These are phyloP conservation scores for Xanthorhoe spadicearia DNA, from an alignment of 2,888 invertebrate species.

Conservation along the genomic window DNA sequence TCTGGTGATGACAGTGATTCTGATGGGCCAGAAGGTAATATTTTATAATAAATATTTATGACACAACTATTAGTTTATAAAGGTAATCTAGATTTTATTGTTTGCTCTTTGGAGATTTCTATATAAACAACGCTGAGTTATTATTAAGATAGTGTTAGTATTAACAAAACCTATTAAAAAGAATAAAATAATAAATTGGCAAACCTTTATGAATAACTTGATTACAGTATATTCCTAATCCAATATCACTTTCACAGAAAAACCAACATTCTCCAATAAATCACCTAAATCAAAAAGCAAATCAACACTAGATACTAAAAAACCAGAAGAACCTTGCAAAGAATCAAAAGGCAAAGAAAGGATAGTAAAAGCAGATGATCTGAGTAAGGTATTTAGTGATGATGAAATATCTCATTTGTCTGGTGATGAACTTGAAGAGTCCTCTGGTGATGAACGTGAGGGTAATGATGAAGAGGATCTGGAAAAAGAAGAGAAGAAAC, in stretches of 20 bases:
- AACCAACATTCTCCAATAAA: conserved; percentile 49
- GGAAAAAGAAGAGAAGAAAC: conserved; percentile 50
- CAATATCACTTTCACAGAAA: conserved; percentile 51
- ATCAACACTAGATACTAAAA: conserved; percentile 27
- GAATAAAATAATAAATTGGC: no score
- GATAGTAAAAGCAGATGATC: conserved; percentile 63
- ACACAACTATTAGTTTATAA: no score
- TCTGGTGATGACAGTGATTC: conserved; percentile 38
- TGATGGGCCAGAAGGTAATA: conserved; percentile 56
- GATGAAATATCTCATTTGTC: conserved; percentile 78
- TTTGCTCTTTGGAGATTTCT: no score
- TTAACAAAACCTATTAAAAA: no score
- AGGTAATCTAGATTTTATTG: no score
- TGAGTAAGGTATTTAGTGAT: conserved; percentile 74
- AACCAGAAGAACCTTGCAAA: conserved; percentile 33
- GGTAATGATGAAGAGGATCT: conserved; percentile 54
- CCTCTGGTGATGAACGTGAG: conserved; percentile 42
- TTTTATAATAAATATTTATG: no score
- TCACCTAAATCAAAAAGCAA: conserved; percentile 46
- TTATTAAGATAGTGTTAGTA: no score
- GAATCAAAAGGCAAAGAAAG: conserved; percentile 47
- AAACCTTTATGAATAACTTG: no score
- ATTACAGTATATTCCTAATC: no score
- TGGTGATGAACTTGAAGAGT: conserved; percentile 55
- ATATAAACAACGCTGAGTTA: not conserved